Evolutionary conservation across 1,140 invertebrate species (phyloP).

Genomic region (Andrena cerasifolii): DNA sequence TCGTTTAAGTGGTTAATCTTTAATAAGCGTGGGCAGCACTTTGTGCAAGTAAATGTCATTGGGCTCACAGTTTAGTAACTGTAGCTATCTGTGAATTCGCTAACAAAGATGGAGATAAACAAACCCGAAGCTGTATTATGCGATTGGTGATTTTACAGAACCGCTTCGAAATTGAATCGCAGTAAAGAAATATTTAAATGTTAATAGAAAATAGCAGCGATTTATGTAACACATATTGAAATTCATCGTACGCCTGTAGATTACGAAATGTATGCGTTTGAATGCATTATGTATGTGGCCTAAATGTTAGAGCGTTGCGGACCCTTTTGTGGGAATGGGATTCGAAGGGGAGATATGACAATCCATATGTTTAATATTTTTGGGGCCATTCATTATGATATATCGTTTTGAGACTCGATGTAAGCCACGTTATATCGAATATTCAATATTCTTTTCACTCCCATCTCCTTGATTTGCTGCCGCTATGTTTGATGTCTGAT

Average conservation of each 20-base stretch:
- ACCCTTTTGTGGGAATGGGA: neutral
- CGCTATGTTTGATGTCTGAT: constrained; percentile 52
- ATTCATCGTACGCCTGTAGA: neutral
- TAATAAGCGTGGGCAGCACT: neutral
- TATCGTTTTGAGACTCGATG: too few species aligned
- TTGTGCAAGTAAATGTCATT: constrained; percentile 9
- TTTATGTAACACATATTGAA: neutral
- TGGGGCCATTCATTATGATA: too few species aligned
- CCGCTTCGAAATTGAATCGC: neutral
- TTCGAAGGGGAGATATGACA: neutral
- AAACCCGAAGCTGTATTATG: neutral
- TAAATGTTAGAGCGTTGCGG: neutral
- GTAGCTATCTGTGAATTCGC: neutral
- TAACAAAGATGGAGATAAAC: neutral
- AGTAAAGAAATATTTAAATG: neutral
- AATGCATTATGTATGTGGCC: neutral
- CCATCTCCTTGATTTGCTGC: neutral
- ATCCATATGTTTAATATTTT: too few species aligned
- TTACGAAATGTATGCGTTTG: neutral
- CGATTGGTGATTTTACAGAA: too few species aligned
- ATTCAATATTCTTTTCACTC: too few species aligned
- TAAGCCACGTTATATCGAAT: too few species aligned
- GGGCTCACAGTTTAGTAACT: neutral
- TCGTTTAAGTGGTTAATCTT: constrained; percentile 7
- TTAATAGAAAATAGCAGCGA: neutral